Evolutionary conservation across 2,888 invertebrate genomes (phyloP).

Genomic region (Drosophila falleni): DNA sequence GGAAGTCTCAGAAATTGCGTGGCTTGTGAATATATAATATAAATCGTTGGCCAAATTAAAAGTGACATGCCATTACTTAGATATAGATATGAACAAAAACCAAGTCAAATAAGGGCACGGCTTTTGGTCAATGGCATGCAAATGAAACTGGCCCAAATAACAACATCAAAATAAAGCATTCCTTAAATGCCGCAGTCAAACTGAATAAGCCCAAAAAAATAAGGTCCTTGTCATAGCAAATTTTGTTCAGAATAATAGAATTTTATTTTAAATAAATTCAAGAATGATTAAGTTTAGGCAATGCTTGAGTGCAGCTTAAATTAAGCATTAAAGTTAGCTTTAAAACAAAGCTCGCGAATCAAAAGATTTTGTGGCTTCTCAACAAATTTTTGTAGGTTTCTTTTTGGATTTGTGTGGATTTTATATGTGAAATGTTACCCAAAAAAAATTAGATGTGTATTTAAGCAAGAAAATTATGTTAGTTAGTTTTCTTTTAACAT

Average conservation of each 20-base stretch:
- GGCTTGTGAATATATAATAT: conserved; percentile 43
- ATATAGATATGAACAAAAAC: conserved; percentile 53
- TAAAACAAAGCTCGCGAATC: neutral
- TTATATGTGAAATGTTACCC: neutral
- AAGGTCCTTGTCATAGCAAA: conserved; percentile 6
- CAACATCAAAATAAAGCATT: conserved; percentile 31
- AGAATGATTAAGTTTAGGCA: conserved; percentile 34
- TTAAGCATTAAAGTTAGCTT: neutral
- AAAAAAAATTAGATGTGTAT: neutral
- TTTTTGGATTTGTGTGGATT: neutral
- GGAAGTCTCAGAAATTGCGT: conserved; percentile 1
- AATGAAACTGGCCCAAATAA: conserved; percentile 41
- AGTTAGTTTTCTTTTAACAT: neutral
- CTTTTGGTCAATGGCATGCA: conserved; percentile 57
- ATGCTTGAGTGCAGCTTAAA: conserved; percentile 10
- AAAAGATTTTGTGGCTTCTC: neutral
- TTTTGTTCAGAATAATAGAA: conserved; percentile 4
- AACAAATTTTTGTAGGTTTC: neutral
- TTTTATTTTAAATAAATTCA: conserved; percentile 21
- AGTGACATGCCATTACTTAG: conserved; percentile 75
- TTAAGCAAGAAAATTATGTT: neutral
- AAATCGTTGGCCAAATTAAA: conserved; percentile 77
- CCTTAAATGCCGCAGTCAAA: conserved; percentile 27
- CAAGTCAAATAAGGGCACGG: conserved; percentile 25
- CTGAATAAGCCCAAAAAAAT: conserved; percentile 21